These are phyloP conservation scores for Nesoenas mayeri DNA, from an alignment of 2,113 vertebrate species.

Conservation along the genomic window DNA sequence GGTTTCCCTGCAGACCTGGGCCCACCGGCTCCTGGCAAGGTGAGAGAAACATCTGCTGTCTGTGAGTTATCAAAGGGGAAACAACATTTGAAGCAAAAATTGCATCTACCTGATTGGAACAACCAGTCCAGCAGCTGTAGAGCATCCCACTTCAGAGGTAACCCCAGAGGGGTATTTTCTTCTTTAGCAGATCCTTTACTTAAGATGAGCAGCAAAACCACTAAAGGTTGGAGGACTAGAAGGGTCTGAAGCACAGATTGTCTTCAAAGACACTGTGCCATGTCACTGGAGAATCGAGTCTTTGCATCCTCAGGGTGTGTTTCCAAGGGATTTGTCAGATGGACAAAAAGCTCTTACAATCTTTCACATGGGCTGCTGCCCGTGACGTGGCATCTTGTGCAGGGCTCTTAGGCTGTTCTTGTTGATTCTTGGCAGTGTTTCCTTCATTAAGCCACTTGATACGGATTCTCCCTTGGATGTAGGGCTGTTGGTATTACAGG, in stretches of 20 bases:
- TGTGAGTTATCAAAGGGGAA: neutral
- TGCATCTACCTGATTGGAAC: neutral
- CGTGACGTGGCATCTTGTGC: accelerated
- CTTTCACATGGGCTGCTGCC: neutral
- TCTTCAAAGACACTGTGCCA: neutral
- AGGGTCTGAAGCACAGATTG: neutral
- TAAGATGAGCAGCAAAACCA: neutral
- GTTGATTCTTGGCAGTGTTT: neutral
- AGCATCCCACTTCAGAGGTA: neutral
- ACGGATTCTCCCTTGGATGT: neutral
- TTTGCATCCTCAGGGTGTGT: accelerated
- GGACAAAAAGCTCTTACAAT: neutral
- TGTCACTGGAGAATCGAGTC: neutral
- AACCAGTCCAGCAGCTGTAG: neutral
- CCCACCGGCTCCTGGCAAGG: neutral
- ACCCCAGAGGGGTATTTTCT: neutral
- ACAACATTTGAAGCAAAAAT: neutral
- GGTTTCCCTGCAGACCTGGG: neutral
- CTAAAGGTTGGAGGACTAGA: neutral
- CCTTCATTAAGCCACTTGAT: neutral
- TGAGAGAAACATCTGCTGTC: neutral
- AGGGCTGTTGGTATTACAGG: neutral
- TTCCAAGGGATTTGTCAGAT: neutral
- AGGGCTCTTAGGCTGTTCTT: neutral
- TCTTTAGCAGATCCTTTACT: neutral